Percentiles rank a stretch among this genome's conserved stretches.
These are phyloP conservation scores for Drosophila pachea DNA, from an alignment of 1,140 invertebrate genomes.

Conservation along the genomic window DNA sequence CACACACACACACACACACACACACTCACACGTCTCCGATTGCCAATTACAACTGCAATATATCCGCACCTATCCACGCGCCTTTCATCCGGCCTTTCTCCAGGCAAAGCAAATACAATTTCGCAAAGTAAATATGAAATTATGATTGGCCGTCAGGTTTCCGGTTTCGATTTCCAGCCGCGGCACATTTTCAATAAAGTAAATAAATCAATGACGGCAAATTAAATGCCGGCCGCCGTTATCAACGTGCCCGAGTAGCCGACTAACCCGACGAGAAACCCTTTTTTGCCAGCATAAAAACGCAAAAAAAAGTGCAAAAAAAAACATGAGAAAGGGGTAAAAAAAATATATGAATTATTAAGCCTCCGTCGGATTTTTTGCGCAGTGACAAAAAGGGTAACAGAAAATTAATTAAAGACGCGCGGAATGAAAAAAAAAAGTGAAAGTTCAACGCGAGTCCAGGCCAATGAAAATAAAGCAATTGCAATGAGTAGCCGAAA, in stretches of 20 bases:
- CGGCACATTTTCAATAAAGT: conserved; percentile 38
- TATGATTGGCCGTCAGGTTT: conserved; percentile 56
- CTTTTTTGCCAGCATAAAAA: conserved; percentile 56
- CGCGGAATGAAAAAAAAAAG: conserved; percentile 33
- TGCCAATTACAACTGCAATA: conserved; percentile 4
- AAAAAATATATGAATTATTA: conserved; percentile 28
- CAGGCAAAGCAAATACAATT: conserved; percentile 67
- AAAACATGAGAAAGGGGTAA: conserved; percentile 46
- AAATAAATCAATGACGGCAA: conserved; percentile 56
- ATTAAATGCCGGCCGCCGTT: conserved; percentile 35
- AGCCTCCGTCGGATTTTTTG: conserved; percentile 27
- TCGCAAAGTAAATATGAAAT: conserved; percentile 70
- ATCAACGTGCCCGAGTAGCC: conserved; percentile 2
- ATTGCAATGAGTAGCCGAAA: conserved; percentile 54
- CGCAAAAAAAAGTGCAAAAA: conserved; percentile 46
- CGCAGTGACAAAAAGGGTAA: conserved; percentile 42
- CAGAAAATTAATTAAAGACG: conserved; percentile 69
- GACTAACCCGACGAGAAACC: conserved; percentile 27
- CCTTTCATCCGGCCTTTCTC: conserved; percentile 10
- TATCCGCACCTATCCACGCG: not conserved
- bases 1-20: conserved; percentile 1
- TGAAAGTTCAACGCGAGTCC: conserved; percentile 63
- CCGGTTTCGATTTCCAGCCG: conserved; percentile 18
- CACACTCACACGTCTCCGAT: not conserved
- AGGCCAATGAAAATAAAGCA: conserved; percentile 55